Conservation (phyloP, 37 sponge, comb jelly and placozoan genomes). For the Eunapius fragilis region DNA sequence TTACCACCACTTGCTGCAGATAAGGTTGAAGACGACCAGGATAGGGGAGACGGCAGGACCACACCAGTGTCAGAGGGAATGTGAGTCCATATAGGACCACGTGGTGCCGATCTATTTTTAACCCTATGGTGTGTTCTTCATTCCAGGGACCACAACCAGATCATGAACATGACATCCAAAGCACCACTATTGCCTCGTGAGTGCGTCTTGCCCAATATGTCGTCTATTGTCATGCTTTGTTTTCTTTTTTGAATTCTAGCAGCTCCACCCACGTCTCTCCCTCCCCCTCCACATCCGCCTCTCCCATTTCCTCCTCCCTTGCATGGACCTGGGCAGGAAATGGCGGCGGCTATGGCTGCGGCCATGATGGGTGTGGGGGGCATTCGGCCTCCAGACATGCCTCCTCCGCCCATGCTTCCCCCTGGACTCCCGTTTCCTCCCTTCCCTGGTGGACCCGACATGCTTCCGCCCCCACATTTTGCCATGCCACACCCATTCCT, state of each 20-base stretch:
- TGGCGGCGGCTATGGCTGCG: constrained; percentile 46
- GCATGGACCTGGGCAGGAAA: constrained; percentile 22
- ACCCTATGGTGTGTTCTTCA: not conserved
- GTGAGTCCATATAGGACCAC: constrained; percentile 7
- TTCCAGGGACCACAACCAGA: constrained; percentile 29
- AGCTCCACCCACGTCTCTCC: constrained; percentile 10
- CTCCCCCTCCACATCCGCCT: constrained; percentile 48
- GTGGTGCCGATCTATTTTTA: not conserved
- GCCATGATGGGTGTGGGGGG: constrained; percentile 40
- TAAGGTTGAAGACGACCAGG: constrained; percentile 16
- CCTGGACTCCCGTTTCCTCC: not conserved
- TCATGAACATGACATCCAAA: constrained; percentile 20
- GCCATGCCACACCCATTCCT: constrained; percentile 24
- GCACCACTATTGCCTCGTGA: constrained; percentile 55
- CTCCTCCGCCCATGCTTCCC: not conserved
- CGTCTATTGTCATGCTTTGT: not conserved
- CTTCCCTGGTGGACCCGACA: not conserved
- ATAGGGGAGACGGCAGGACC: constrained; percentile 54
- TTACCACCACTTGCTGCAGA: not conserved
- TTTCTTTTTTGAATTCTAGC: not conserved
- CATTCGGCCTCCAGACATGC: constrained; percentile 20
- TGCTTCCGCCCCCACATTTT: constrained; percentile 15
- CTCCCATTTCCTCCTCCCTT: constrained; percentile 32
- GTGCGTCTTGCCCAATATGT: not conserved
- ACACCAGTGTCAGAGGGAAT: constrained; percentile 49